Conservation (phyloP, 2,888 invertebrate species). For the Allygus modestus region DNA sequence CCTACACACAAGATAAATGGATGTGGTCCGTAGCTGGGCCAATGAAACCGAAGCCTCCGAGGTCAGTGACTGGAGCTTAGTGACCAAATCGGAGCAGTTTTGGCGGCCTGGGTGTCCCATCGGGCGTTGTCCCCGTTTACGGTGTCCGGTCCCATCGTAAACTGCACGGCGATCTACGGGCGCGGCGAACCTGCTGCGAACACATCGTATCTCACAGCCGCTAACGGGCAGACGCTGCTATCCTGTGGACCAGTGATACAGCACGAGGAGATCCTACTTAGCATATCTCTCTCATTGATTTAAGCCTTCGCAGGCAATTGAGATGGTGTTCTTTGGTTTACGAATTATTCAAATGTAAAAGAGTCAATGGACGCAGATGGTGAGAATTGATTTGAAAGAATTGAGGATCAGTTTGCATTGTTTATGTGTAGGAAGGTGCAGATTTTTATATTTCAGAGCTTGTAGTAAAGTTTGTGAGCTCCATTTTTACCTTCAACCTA, state of each 20-base stretch:
- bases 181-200: neutral
- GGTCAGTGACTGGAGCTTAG: neutral
- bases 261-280: neutral
- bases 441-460: too few species aligned
- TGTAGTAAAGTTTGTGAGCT: too few species aligned
- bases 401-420: too few species aligned
- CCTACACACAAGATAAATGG: too few species aligned
- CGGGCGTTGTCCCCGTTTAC: neutral
- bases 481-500: too few species aligned
- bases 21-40: too few species aligned
- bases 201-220: too few species aligned
- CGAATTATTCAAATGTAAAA: too few species aligned
- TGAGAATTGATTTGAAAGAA: too few species aligned
- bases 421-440: too few species aligned
- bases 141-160: neutral
- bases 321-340: too few species aligned
- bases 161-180: neutral
- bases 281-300: neutral
- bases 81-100: constrained; percentile 33
- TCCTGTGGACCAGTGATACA: neutral
- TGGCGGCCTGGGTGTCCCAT: neutral
- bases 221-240: neutral
- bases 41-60: constrained; percentile 4
- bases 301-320: neutral
- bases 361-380: too few species aligned